Conservation (phyloP, 2,888 invertebrate genomes). For the Nasonia oneida region DNA sequence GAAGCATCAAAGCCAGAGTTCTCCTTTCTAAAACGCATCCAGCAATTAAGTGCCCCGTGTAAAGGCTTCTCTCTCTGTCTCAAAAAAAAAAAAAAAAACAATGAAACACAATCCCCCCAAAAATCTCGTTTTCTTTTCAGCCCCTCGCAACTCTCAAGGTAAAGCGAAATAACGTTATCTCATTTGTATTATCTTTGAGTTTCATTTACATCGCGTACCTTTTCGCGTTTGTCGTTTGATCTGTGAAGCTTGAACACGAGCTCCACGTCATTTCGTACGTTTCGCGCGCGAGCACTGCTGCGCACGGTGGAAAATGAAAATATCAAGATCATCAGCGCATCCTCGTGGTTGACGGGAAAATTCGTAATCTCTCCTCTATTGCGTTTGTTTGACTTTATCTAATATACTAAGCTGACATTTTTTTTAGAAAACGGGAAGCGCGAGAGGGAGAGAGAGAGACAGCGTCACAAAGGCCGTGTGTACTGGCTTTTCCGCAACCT, state of each 20-base stretch:
- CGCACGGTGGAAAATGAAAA: neutral
- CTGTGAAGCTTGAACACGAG: constrained; percentile 8
- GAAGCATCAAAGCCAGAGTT: neutral
- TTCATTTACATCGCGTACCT: constrained; percentile 29
- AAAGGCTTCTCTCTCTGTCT: neutral
- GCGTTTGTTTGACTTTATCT: constrained; percentile 34
- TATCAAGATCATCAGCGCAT: neutral
- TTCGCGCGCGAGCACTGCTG: too few species aligned
- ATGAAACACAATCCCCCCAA: neutral
- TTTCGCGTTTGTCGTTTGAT: constrained; percentile 6
- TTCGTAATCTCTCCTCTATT: neutral
- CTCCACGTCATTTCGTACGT: neutral
- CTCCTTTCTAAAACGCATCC: neutral
- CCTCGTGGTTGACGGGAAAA: neutral
- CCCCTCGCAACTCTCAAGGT: neutral
- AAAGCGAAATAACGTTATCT: constrained; percentile 38
- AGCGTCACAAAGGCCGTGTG: neutral
- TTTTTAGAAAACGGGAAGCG: constrained; percentile 4
- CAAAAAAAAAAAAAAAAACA: neutral
- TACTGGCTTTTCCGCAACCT: neutral
- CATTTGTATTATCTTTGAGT: constrained; percentile 4
- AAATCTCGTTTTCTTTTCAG: neutral
- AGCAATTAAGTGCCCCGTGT: neutral
- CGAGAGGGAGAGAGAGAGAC: too few species aligned
- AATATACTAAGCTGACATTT: constrained; percentile 18